Base-by-base conservation (phyloP, 2,888 invertebrate species). In the Euclidia mi region DNA sequence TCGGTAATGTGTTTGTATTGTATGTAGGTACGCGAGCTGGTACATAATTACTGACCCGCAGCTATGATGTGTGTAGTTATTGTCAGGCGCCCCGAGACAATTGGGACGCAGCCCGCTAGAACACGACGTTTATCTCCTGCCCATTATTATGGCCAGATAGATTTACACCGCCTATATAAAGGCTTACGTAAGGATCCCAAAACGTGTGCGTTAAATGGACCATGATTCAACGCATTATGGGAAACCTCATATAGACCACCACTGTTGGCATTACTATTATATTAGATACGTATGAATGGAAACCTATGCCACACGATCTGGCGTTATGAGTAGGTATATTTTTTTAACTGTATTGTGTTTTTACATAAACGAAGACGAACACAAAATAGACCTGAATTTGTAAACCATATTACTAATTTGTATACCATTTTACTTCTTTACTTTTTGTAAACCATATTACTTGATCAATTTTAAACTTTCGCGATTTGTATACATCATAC, bases 81-180 rank as follows among this genome's bases (percentile, higher is more conserved):
- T 69, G 66, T 71, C 50, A 48, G 53, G 20, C 35, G 48, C 46
- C 38, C 34, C 11, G n/a, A 68, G 55, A 65, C 62, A 71, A 71
- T 71, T 63, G 62, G 32, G 50, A 45, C 66, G 31, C 42, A 42
- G 42, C 48, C 47, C 42, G 40, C 38, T 53, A 40, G 48, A 47
- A 42, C 48, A 58, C 29, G 45, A 56, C 62, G 47, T 60, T 71
- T 66, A 58, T 52, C 55, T 62, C 61, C 45, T 53, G 34, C 28
- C 51, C 29, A 60, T 70, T 72, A 67, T 74, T 65, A 38, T 55
- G 35, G 25, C 34, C 45, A 49, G 60, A 55, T 60, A 71, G 74
- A 70, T 65, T 61, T 70, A 66, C 58, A 58, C 43, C 47, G 55
- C 56, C 32, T 49, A 58, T 58, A 50, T 42, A 63, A 55, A 55